A percentile compares a stretch with the other conserved stretches of the same genome.
These are phyloP conservation scores for Mactromeris polynyma DNA, from an alignment of 2,888 invertebrate species.

Conservation along the genomic window DNA sequence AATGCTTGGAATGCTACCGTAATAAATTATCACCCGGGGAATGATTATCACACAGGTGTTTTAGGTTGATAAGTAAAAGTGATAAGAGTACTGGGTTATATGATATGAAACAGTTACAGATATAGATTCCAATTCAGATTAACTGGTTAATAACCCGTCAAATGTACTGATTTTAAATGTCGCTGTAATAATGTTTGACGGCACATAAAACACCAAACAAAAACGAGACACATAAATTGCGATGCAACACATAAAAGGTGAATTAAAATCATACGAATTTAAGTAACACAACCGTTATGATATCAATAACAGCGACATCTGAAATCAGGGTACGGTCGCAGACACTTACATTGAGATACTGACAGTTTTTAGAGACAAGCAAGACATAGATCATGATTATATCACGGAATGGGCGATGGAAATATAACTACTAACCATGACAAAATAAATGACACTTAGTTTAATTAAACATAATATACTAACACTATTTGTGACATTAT, in stretches of 20 bases:
- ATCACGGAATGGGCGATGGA: too few relatives aligned
- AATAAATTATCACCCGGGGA: conserved; percentile 13
- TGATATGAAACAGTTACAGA: background rate
- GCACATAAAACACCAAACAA: background rate
- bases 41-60: conserved; percentile 27
- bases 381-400: too few relatives aligned
- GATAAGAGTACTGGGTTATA: background rate
- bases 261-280: background rate
- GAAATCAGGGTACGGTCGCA: too few relatives aligned
- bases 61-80: conserved; percentile 11
- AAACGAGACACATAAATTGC: background rate
- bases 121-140: background rate
- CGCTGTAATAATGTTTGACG: background rate
- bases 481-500: too few relatives aligned
- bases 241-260: background rate
- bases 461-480: too few relatives aligned
- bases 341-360: too few relatives aligned
- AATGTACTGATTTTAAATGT: background rate
- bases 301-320: too few relatives aligned
- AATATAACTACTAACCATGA: too few relatives aligned
- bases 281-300: background rate
- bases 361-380: too few relatives aligned
- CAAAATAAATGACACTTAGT: too few relatives aligned
- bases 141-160: conserved; percentile 7
- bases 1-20: conserved; percentile 30